phyloP scores from a whole-genome alignment of 2,797 vertebrate genomes.

The Sebastes oblongus region DNA sequence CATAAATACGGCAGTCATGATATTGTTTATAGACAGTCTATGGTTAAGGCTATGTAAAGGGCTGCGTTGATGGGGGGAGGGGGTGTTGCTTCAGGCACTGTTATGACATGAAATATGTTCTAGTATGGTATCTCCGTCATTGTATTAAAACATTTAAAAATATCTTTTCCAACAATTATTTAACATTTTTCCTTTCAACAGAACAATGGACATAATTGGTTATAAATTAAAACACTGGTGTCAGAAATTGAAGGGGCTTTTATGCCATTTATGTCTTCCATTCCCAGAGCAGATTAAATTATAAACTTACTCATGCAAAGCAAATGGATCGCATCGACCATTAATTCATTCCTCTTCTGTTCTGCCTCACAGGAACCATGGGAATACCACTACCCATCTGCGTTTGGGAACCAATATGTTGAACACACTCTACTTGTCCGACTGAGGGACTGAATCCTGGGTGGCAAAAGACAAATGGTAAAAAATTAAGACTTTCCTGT shows the following conservation, averaged over 20 bases:
- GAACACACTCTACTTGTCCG: slow-evolving; percentile 23
- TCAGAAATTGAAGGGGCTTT: not conserved
- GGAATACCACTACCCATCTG: slow-evolving; percentile 60
- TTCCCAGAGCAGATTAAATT: not conserved
- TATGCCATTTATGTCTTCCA: not conserved
- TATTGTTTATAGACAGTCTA: too few species aligned
- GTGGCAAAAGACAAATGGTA: slow-evolving; percentile 36
- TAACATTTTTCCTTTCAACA: not conserved
- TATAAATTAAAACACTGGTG: not conserved
- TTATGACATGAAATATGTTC: too few species aligned
- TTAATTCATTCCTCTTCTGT: slow-evolving; percentile 4
- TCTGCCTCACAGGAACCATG: slow-evolving; percentile 69
- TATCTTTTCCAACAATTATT: not conserved
- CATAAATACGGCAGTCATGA: too few species aligned
- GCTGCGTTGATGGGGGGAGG: too few species aligned
- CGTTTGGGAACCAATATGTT: slow-evolving; percentile 65
- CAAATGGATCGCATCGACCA: not conserved
- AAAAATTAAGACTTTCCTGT: slow-evolving; percentile 10
- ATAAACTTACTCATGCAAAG: not conserved
- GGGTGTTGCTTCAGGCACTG: too few species aligned
- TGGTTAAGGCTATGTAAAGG: too few species aligned
- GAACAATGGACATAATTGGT: not conserved
- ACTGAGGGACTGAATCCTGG: slow-evolving; percentile 46
- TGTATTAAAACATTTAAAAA: not conserved
- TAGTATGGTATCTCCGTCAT: not conserved